phyloP scores from a whole-genome alignment of 1,140 invertebrate genomes.

The Sarcophaga bullata region DNA sequence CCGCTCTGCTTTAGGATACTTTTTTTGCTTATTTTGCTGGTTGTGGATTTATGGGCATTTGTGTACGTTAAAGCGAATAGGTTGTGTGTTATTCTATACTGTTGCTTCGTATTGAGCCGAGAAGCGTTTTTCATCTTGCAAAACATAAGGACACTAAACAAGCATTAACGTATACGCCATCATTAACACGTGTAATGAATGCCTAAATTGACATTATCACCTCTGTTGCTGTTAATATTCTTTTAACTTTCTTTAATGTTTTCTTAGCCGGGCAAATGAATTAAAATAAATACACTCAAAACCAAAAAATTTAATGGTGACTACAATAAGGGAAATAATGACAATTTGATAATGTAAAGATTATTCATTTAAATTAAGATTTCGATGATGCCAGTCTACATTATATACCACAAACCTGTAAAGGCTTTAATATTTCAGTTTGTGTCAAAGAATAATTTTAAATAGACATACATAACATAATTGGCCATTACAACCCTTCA shows the following conservation, averaged over 20 bases:
- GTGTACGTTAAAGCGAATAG: background rate
- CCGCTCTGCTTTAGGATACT: background rate
- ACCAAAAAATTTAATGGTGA: background rate
- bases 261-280: too few relatives aligned
- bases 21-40: background rate
- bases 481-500: too few relatives aligned
- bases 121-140: too few relatives aligned
- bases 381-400: too few relatives aligned
- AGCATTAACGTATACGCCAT: constrained; percentile 43
- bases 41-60: background rate
- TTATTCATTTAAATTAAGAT: too few relatives aligned
- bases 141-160: background rate
- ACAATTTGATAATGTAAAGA: too few relatives aligned
- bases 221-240: constrained; percentile 48
- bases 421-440: too few relatives aligned
- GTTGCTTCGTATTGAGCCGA: background rate
- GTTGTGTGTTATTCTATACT: background rate
- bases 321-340: too few relatives aligned
- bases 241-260: background rate
- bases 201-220: constrained; percentile 64
- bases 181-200: constrained; percentile 65
- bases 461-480: too few relatives aligned
- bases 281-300: background rate
- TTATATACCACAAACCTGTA: too few relatives aligned
- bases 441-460: too few relatives aligned